Base-by-base conservation (phyloP, 1,140 invertebrate species). In the Pomacea maculata region DNA sequence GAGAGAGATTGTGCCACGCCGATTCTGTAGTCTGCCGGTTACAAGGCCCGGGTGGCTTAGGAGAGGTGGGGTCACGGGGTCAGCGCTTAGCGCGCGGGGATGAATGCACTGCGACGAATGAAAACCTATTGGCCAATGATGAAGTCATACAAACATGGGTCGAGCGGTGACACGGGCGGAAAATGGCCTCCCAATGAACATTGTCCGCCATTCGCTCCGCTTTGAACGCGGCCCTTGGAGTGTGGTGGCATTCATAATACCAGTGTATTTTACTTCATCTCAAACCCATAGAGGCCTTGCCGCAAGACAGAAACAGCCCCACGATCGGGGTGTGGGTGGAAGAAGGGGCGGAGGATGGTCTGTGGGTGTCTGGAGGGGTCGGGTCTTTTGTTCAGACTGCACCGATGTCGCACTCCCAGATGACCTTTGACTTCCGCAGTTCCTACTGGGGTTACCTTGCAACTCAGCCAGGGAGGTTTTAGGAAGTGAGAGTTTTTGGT, bases 221-320 rank as follows among this genome's bases (percentile, higher is more conserved):
- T 65, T 19, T 65, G 17, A 65, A 65, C 17, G 64, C n/a, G 17
- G 12, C 21, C n/a, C 67, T 11, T 70, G 67, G 67, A 70, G 67
- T 70, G 67, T 34, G 67, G 67, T 2, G 12, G 21, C 67, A 70
- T 14, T 70, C 67, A 14, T 70, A 70, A 70, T n/a, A 70, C 67
- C 67, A n/a, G 67, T 70, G 67, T 70, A 70, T 70, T 70, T 70
- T 70, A 70, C 67, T 70, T 70, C 67, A 70, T 70, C 67, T 70
- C 12, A 70, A 70, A 70, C 12, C 67, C 67, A 70, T 70, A 21
- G 11, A n/a, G 21, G 1, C 12, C 14, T 21, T 12, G 67, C 67
- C 21, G 67, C 11, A 6, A 11, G 11, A 70, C 1, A n/a, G 67
- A 34, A 11, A 12, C 21, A 12, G 21, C 67, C 67, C 21, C 1